A percentile compares a stretch with the other conserved stretches of the same genome.
phyloP scores from a whole-genome alignment of 2,888 invertebrate genomes.

The Caenorhabditis afra region DNA sequence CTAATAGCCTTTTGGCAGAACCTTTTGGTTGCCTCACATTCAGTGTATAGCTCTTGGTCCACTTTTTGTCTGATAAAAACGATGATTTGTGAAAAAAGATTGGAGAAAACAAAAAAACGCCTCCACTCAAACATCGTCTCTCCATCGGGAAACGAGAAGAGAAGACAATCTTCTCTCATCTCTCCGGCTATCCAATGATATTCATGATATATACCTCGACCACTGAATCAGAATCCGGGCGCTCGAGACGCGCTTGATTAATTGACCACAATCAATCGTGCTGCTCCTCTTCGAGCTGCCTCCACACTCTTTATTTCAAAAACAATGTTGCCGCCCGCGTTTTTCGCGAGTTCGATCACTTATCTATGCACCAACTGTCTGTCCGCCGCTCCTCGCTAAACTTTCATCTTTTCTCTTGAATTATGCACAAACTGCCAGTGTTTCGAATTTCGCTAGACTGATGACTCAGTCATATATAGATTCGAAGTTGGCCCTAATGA shows the following conservation, averaged over 20 bases:
- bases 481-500: too few species aligned
- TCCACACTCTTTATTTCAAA: constrained; percentile 33
- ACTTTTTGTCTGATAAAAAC: constrained; percentile 1
- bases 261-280: constrained; percentile 46
- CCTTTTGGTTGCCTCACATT: too few species aligned
- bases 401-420: constrained; percentile 41
- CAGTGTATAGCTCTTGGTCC: neutral
- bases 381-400: constrained; percentile 10
- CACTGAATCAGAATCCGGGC: constrained; percentile 18
- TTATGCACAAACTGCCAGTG: constrained; percentile 36
- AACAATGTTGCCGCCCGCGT: constrained; percentile 31
- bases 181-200: constrained; percentile 22
- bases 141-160: neutral
- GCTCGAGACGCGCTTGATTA: constrained; percentile 29
- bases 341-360: constrained; percentile 37
- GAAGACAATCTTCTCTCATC: constrained; percentile 3
- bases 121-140: neutral
- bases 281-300: constrained; percentile 22
- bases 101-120: neutral
- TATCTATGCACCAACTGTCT: constrained; percentile 50
- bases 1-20: too few species aligned
- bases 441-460: neutral
- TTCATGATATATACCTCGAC: constrained; percentile 43
- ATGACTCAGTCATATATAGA: too few species aligned
- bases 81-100: neutral